Percentiles rank a stretch among this genome's conserved stretches.
These are phyloP conservation scores for Saimiri boliviensis DNA, from an alignment of 2,113 vertebrate species.

Conservation along the genomic window DNA sequence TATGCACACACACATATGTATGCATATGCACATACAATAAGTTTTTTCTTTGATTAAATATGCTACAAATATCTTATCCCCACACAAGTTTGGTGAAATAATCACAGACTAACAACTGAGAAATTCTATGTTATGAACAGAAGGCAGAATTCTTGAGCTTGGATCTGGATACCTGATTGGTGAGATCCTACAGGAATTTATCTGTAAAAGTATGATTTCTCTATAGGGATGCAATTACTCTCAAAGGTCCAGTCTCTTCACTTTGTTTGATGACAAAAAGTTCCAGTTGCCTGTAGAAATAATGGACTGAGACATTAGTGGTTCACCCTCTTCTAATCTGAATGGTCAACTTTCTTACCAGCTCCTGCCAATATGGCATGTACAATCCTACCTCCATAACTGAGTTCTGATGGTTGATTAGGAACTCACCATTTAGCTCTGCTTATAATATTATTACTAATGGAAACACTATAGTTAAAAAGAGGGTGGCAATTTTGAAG, in stretches of 20 bases:
- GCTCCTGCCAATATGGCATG: not conserved
- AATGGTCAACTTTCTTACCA: not conserved
- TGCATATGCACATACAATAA: not conserved
- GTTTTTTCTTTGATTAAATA: not conserved
- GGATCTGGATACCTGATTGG: not conserved
- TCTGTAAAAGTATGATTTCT: not conserved
- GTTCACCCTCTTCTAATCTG: not conserved
- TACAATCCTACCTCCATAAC: not conserved
- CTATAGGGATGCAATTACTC: not conserved
- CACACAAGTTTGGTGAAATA: not conserved
- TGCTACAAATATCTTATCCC: not conserved
- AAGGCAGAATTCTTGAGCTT: not conserved
- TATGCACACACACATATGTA: not conserved
- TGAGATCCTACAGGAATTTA: not conserved
- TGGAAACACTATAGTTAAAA: not conserved
- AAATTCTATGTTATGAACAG: not conserved
- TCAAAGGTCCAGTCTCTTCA: not conserved
- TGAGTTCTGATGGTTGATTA: not conserved
- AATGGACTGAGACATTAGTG: not conserved
- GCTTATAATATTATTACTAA: not conserved
- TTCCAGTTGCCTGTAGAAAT: not conserved
- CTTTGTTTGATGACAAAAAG: not conserved
- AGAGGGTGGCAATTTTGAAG: not conserved
- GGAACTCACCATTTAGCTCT: not conserved
- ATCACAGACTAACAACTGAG: not conserved